Conservation (phyloP, 1,140 invertebrate species). For the Andricus grossulariae region DNA sequence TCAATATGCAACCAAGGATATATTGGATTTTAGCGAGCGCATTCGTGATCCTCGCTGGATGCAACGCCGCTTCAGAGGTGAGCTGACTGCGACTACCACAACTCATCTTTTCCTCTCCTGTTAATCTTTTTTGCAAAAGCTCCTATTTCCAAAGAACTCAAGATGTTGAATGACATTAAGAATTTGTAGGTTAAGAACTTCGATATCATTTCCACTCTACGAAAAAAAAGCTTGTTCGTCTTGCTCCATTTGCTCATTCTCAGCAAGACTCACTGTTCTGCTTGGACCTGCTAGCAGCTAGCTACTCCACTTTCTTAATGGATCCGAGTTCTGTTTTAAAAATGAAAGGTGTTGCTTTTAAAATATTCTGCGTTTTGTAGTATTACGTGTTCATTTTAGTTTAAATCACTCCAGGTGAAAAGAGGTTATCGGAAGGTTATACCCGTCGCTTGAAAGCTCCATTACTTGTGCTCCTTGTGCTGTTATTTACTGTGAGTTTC, state of each 20-base stretch:
- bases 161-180: not conserved
- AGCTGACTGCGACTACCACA: conserved; percentile 31
- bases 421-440: too few species aligned
- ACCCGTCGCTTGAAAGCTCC: too few species aligned
- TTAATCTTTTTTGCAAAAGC: not conserved
- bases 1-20: conserved; percentile 58
- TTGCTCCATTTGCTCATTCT: conserved; percentile 22
- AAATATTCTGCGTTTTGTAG: too few species aligned
- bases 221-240: not conserved
- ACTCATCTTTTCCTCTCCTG: not conserved
- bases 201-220: not conserved
- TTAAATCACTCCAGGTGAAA: too few species aligned
- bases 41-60: conserved; percentile 51
- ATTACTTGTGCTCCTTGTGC: too few species aligned
- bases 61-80: conserved; percentile 56
- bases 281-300: not conserved
- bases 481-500: too few species aligned
- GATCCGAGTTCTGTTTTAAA: not conserved
- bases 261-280: not conserved
- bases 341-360: not conserved
- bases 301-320: not conserved
- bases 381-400: too few species aligned
- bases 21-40: conserved; percentile 49
- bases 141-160: not conserved
- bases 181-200: not conserved